Evolutionary conservation across 2,113 vertebrate species (phyloP), one percentile per base, ranked within the genome.

Genomic region (Indicator maculatus): DNA sequence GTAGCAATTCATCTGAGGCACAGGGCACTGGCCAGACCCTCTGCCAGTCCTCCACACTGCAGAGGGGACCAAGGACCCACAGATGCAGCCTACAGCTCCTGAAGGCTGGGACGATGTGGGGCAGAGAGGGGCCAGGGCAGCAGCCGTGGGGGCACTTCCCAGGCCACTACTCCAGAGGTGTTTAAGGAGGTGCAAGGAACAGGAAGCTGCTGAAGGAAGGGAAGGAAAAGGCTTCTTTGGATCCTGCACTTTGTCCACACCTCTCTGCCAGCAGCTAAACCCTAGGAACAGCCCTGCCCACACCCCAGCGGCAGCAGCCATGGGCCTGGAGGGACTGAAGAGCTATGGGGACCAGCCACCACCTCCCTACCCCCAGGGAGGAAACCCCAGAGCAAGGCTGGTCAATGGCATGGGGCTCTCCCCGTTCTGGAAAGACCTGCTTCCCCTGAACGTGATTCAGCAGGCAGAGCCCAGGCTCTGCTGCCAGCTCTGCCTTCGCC

Each of bases 11-110:
- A 0, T 9, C 27, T 1, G 1, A 50, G 81, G 20, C 33, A 11
- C 3, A 0, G 38, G 52, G 36, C 52, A 36, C 45, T 1, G 10
- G 5, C 38, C 28, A 23, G 47, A 26, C 41, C 36, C 79, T 55
- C 55, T 33, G n/a, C 28, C 79, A 67, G 33, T 6, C 7, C 39
- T 16, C 13, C 2, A 1, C 3, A 6, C 26, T 16, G 3, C n/a
- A 1, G 74, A 0, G 8, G 55, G 55, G 21, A 20, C 0, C 0
- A 1, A 33, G 64, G 39, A 76, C 10, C 47, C 8, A 5, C 5
- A 2, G 41, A 59, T 2, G 9, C 64, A 65, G 45, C 11, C 17
- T 1, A 11, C 44, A 28, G 33, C 30, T 55, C 83, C 63, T 1
- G 1, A 38, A 52, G 41, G 30, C 24, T 85, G 55, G n/a, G 21